Conservation (phyloP, 2,888 invertebrate species). For the Lasioglossum figueresi region DNA sequence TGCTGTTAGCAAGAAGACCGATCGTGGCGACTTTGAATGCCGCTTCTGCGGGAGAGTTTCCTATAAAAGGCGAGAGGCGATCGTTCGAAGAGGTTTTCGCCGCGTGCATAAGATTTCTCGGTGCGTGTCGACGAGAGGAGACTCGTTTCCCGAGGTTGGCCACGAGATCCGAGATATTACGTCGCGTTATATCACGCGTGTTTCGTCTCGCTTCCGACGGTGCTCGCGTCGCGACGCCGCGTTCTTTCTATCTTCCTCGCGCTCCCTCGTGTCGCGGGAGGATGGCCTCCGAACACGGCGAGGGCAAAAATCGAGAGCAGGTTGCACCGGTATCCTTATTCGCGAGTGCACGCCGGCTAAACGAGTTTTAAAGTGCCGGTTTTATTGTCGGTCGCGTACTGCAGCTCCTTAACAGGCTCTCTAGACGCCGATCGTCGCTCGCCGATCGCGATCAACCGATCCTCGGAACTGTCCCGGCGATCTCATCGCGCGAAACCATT, state of each 20-base stretch:
- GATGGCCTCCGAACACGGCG: slow-evolving; percentile 16
- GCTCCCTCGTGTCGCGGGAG: slow-evolving; percentile 32
- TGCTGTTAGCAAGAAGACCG: slow-evolving; percentile 4
- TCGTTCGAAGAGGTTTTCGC: slow-evolving; percentile 1
- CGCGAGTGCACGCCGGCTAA: slow-evolving; percentile 38
- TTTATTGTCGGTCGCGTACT: slow-evolving; percentile 58
- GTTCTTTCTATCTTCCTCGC: slow-evolving; percentile 24
- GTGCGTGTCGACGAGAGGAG: not conserved
- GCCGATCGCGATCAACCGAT: slow-evolving; percentile 6
- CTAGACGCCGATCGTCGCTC: not conserved
- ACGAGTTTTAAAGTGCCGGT: slow-evolving; percentile 68
- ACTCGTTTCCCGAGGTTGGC: slow-evolving; percentile 25
- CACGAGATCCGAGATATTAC: slow-evolving; percentile 49
- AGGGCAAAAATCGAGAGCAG: slow-evolving; percentile 63
- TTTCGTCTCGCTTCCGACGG: not conserved
- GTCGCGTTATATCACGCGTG: slow-evolving; percentile 57
- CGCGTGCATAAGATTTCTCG: not conserved
- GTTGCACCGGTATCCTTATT: slow-evolving; percentile 63
- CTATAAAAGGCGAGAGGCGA: not conserved
- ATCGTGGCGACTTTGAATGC: not conserved
- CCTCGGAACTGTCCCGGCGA: slow-evolving; percentile 13
- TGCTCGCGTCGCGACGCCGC: slow-evolving; percentile 11
- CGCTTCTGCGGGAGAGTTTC: not conserved
- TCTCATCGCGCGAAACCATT: slow-evolving; percentile 1
- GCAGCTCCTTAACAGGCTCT: slow-evolving; percentile 46